Base-by-base conservation (phyloP, 1,140 invertebrate species). In the Drosophila willistoni region DNA sequence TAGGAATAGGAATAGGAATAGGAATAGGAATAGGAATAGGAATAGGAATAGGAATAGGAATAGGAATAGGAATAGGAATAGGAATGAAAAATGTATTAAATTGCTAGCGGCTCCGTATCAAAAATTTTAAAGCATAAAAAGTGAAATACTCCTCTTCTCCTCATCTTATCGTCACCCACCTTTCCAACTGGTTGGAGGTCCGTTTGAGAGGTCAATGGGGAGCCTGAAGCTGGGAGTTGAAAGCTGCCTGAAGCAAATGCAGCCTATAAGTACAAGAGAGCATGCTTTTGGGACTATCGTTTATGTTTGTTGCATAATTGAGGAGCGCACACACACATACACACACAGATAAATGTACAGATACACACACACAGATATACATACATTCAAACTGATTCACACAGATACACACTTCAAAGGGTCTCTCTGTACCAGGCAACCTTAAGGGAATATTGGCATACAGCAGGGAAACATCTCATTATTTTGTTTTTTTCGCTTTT, bases 391-490 rank as follows among this genome's bases (percentile, higher is more conserved):
- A 55, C 29, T 7, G 13, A 22, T 41, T 42, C 36, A 29, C 60
- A 47, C n/a, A 41, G 33, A 60, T 19, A 39, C 19, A 22, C 25
- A 68, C 68, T 59, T 55, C 71, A 36, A 70, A 54, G 54, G 69
- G 60, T 41, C 63, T 13, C 29, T 42, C 66, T 34, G 57, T 22
- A 34, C 17, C 44, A 29, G 29, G 19, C 54, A 63, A 54, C 68
- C 70, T 66, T 68, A 65, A 44, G 73, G 70, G 64, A 62, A 25
- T 64, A 34, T 68, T 39, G 72, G 36, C 73, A 64, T 70, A 76
- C 64, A 72, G 71, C 63, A 72, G 73, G 66, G 70, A 54, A 64
- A 61, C 56, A 60, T 65, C 9, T 36, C 14, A 29, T 44, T 13
- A 57, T 42, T 12, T 42, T 33, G 9, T 70, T 34, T 57, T 41